Evolutionary conservation across 2,888 invertebrate species (phyloP).

Genomic region (Isoperla grammatica): DNA sequence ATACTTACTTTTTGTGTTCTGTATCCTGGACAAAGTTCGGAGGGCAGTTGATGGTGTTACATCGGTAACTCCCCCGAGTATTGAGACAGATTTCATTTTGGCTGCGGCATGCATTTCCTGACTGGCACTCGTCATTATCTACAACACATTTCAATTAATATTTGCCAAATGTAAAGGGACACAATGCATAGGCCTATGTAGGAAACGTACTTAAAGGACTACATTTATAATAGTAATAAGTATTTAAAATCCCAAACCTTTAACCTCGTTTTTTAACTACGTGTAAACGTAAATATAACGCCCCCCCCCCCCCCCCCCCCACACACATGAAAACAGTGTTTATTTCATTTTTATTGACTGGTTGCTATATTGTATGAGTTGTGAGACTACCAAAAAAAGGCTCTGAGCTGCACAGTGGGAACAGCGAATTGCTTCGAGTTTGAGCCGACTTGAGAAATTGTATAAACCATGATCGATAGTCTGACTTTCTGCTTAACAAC

Average conservation of each 20-base stretch:
- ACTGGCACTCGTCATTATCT: conserved; percentile 69
- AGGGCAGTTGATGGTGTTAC: conserved; percentile 82
- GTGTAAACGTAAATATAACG: no score
- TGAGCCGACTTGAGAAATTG: no score
- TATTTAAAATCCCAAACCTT: neutral
- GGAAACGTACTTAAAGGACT: neutral
- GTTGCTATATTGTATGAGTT: no score
- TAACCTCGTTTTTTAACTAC: no score
- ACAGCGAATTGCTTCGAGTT: no score
- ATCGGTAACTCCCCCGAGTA: conserved; percentile 81
- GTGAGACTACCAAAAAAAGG: no score
- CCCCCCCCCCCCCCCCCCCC: no score
- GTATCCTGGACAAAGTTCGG: conserved; percentile 72
- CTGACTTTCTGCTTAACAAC: no score
- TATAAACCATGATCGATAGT: no score
- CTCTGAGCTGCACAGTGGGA: no score
- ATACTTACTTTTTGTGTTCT: conserved; percentile 71
- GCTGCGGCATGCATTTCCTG: conserved; percentile 48
- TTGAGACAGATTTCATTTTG: conserved; percentile 81
- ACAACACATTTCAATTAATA: conserved; percentile 33
- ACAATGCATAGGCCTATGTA: neutral
- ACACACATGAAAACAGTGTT: no score
- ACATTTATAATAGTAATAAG: neutral
- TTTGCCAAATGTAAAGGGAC: neutral
- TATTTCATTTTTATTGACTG: no score